Evolutionary conservation across 2,888 invertebrate genomes (phyloP).

Genomic region (Amphimallon solstitiale): DNA sequence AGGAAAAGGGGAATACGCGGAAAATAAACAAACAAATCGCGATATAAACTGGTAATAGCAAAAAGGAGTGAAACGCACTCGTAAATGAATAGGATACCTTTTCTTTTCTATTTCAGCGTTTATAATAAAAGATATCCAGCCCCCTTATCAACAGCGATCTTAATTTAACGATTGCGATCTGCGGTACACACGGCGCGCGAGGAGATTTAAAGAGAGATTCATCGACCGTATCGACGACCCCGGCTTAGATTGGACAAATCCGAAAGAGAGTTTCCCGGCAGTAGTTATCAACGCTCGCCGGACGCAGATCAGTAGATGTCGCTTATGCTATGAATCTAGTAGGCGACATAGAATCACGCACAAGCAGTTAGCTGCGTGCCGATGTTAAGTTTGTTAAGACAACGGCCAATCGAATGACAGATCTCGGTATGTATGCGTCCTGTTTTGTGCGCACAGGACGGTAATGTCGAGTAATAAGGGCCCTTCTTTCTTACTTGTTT

Average conservation of each 20-base stretch:
- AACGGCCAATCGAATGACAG: conserved; percentile 55
- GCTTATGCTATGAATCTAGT: conserved; percentile 52
- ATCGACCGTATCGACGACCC: conserved; percentile 52
- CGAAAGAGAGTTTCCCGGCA: conserved; percentile 46
- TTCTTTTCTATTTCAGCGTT: conserved; percentile 1
- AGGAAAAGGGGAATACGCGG: background rate
- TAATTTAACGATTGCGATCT: conserved; percentile 54
- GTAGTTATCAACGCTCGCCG: conserved; percentile 49
- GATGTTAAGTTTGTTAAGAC: conserved; percentile 57
- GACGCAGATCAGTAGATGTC: conserved; percentile 50
- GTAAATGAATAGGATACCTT: conserved; percentile 22
- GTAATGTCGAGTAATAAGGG: conserved; percentile 44
- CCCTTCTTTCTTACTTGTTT: background rate
- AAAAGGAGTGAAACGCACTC: conserved; percentile 11
- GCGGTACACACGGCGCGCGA: background rate
- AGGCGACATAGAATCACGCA: conserved; percentile 57
- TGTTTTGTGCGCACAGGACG: conserved; percentile 38
- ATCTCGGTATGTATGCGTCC: conserved; percentile 53
- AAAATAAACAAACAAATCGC: conserved; percentile 1
- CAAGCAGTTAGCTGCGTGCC: conserved; percentile 57
- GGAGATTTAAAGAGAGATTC: conserved; percentile 43
- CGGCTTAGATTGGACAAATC: conserved; percentile 35
- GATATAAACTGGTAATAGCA: background rate
- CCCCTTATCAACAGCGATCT: conserved; percentile 37
- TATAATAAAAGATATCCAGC: conserved; percentile 19